Percentiles rank a stretch among this genome's conserved stretches.
Evolutionary conservation across 2,113 vertebrate genomes (phyloP).

Genomic region (Actinemys pallida): DNA sequence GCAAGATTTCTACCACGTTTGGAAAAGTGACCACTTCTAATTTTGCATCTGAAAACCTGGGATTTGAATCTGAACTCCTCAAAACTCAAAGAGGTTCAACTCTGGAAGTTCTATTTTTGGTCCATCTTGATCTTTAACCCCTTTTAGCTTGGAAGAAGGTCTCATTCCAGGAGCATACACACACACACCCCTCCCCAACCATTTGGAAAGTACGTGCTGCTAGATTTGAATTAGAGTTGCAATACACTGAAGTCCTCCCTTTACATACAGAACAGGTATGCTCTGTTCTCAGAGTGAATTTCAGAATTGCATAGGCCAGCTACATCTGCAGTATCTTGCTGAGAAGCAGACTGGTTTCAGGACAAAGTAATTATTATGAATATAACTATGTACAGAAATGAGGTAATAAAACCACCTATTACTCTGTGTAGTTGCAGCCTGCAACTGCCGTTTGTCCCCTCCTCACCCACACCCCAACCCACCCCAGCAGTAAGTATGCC

Average conservation of each 20-base stretch:
- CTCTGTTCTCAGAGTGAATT: not conserved
- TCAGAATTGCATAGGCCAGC: not conserved
- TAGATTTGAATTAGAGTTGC: not conserved
- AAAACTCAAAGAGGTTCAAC: not conserved
- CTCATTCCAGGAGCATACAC: not conserved
- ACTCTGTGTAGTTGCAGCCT: too few species aligned
- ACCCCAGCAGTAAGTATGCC: too few species aligned
- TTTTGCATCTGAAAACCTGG: not conserved
- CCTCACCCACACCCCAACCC: too few species aligned
- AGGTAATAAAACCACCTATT: too few species aligned
- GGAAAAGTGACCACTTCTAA: not conserved
- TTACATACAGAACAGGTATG: not conserved
- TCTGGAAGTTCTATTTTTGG: not conserved
- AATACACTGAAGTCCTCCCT: not conserved
- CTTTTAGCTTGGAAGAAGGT: not conserved
- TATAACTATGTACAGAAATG: too few species aligned
- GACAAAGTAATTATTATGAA: too few species aligned
- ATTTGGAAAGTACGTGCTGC: not conserved
- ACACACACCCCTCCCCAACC: not conserved
- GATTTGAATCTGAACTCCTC: not conserved
- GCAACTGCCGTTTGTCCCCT: too few species aligned
- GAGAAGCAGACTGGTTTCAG: too few species aligned
- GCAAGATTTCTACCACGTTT: rapidly evolving
- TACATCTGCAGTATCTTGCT: not conserved
- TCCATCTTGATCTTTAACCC: not conserved